Base-by-base conservation (phyloP, 2,113 vertebrate genomes). In the Romanogobio albipinnatus region DNA sequence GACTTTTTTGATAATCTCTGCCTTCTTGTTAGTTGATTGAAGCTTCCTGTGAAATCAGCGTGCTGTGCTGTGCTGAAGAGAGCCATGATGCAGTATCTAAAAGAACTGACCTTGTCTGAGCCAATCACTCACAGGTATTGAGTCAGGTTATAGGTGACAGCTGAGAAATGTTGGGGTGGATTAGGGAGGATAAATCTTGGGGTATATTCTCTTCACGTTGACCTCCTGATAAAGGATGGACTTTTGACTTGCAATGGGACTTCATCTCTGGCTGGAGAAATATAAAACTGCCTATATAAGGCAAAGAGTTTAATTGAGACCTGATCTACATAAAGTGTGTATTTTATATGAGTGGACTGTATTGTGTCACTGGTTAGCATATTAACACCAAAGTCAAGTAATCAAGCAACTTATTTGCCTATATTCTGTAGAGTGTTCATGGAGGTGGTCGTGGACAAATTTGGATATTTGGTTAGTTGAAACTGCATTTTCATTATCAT, bases 111-210 rank as follows among this genome's bases (percentile, higher is more conserved):
- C 93, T 94, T 94, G 92, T 91, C 87, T 90, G 8, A 83, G 75
- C 90, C 92, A 89, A 94, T 95, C 90, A 87, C 90, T 95, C 93
- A 94, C 87, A 85, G 86, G 92, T 92, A 94, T 93, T 92, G 92
- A 94, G 91, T 91, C 76, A 81, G 87, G 88, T 79, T 89, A 87
- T 86, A 9, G 87, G 87, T 91, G 93, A 93, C 93, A 93, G 92
- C 82, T 94, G 91, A 94, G 86, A 92, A 93, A 94, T 94, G 92
- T 84, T 83, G 86, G 51, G 90, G 84, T 86, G 53, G 86, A 89
- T 90, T 89, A 70, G 85, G 82, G 88, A 93, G 91, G 90, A 93
- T 94, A 90, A 73, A 93, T 94, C 92, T 93, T 84, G 82, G 88
- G 88, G 90, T 91, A 89, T 92, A 93, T 91, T 90, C 90, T 92